Percentiles rank a stretch among this genome's conserved stretches.
Evolutionary conservation across 2,797 vertebrate genomes (phyloP).

Genomic region (Pantherophis vulpinus): DNA sequence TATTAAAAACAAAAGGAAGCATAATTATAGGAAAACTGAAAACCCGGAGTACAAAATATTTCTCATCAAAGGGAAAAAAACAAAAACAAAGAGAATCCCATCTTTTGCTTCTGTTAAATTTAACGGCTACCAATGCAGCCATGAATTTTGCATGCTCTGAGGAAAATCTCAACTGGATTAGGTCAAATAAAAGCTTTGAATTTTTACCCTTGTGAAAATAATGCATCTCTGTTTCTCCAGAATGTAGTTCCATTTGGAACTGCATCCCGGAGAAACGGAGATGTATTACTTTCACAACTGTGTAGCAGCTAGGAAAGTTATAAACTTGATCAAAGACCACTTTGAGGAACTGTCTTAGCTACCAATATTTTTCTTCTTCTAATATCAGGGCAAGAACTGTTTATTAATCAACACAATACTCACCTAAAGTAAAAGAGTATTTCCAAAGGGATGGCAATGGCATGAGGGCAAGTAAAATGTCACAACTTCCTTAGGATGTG

Average conservation of each 20-base stretch:
- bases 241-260: constrained; percentile 10
- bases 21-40: background rate
- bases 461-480: background rate
- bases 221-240: too few species aligned
- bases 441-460: background rate
- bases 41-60: background rate
- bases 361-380: constrained; percentile 3
- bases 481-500: background rate
- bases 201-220: background rate
- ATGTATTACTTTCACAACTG: background rate
- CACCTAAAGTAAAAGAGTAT: constrained; percentile 30
- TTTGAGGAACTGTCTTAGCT: background rate
- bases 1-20: background rate
- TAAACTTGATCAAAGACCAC: constrained; percentile 11
- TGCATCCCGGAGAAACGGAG: constrained; percentile 3
- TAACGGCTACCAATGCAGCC: accelerated
- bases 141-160: background rate
- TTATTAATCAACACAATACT: constrained; percentile 1
- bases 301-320: background rate
- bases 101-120: accelerated
- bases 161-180: background rate
- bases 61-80: background rate
- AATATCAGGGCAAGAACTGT: background rate
- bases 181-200: background rate
- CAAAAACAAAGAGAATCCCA: background rate